Base-by-base conservation (phyloP, 2,888 invertebrate genomes). In the Lycocerus yunnanus region DNA sequence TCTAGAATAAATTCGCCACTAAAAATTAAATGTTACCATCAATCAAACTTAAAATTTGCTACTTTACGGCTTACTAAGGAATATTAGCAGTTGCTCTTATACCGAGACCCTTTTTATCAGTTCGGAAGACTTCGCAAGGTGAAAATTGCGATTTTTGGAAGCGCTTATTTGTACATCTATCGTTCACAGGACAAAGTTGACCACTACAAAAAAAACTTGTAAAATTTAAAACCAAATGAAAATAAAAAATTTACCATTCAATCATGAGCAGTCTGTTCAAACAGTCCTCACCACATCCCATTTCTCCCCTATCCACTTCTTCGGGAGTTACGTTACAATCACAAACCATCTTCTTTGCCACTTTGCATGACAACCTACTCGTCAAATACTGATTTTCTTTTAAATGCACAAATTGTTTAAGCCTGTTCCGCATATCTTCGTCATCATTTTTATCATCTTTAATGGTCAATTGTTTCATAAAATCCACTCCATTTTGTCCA, bases 1-100 rank as follows among this genome's bases (percentile, higher is more conserved):
- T 99, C 99, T 92, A 99, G 94, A 66, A 99, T 93, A 88, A 99
- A 99, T 83, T 94, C 93, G 9, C 97, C 98, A 73, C 96, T 96
- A 88, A 70, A 86, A 84, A 74, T 68, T 78, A 71, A 59, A 82
- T 81, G 43, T 69, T 24, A 70, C 24, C 3, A 11, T 58, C 11
- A n/a, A 13, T 65, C 1, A 20, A 73, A 69, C 14, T 24, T 15
- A 13, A 61, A 21, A 20, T 16, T n/a, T n/a, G 13, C 5, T 15
- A 15, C 11, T 14, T n/a, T 21, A 21, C 3, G n/a, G 89, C 91
- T 90, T 88, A 97, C 96, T 89, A 87, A 72, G 91, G 88, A 76
- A 97, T 91, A 85, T 94, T 92, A 76, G 90, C 89, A 21, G 90
- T 88, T 3, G 97, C 94, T 83, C 95, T 91, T 24, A 99, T 91